Evolutionary conservation across 2,888 invertebrate genomes (phyloP).

Genomic region (Hemithea aestivaria): DNA sequence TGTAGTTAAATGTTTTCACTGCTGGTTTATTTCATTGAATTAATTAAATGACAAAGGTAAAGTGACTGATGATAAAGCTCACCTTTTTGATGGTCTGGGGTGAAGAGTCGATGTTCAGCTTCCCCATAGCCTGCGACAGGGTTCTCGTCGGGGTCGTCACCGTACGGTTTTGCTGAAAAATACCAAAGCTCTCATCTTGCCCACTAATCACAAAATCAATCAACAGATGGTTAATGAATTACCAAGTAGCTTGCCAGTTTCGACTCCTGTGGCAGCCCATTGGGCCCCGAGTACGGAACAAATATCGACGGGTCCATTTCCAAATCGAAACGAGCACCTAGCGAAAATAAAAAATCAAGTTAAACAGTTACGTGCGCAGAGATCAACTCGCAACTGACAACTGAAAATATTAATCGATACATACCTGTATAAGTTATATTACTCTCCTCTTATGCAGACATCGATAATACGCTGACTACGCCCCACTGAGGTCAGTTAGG

Average conservation of each 20-base stretch:
- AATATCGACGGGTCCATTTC: constrained; percentile 87
- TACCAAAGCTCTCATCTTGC: too few species aligned
- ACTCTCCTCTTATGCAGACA: too few species aligned
- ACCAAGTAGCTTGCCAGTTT: constrained; percentile 93
- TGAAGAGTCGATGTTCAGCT: constrained; percentile 56
- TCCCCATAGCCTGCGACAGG: constrained; percentile 52
- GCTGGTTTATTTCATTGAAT: too few species aligned
- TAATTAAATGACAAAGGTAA: too few species aligned
- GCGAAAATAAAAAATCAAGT: not conserved
- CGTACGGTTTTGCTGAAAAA: constrained; percentile 63
- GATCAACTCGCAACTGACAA: too few species aligned
- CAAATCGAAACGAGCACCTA: constrained; percentile 38
- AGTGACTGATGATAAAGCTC: too few species aligned
- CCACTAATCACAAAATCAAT: too few species aligned
- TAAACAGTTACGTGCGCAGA: not conserved
- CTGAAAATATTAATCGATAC: too few species aligned
- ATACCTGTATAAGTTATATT: too few species aligned
- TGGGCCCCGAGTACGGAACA: constrained; percentile 81
- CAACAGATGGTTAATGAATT: constrained; percentile 17
- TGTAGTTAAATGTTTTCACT: too few species aligned
- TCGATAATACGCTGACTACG: too few species aligned
- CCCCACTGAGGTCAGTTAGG: too few species aligned
- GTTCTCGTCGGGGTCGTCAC: constrained; percentile 52
- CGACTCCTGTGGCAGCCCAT: constrained; percentile 90
- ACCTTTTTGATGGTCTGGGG: constrained; percentile 58